Percentiles rank a stretch among this genome's conserved stretches.
Evolutionary conservation across 2,113 vertebrate species (phyloP).

Genomic region (Oenanthe oenanthe): DNA sequence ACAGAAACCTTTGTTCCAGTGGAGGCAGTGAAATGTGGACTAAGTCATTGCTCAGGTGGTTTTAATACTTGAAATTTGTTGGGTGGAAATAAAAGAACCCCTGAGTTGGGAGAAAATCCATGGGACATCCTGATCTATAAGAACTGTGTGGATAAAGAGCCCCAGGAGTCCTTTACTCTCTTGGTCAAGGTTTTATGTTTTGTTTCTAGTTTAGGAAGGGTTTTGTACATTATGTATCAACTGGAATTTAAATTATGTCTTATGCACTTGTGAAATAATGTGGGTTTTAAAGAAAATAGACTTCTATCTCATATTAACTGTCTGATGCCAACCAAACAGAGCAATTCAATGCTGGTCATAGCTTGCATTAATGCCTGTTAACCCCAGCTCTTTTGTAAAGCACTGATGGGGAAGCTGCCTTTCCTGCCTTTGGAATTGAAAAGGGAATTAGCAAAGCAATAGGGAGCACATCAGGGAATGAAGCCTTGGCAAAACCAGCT

Average conservation of each 20-base stretch:
- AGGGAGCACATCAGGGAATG: not conserved
- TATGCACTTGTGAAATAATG: not conserved
- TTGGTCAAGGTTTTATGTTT: not conserved
- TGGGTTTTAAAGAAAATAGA: not conserved
- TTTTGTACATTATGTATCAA: not conserved
- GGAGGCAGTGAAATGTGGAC: not conserved
- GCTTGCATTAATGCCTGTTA: not conserved
- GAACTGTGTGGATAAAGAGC: not conserved
- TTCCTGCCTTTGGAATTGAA: not conserved
- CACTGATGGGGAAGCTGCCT: not conserved
- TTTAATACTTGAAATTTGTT: not conserved
- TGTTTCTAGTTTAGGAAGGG: not conserved
- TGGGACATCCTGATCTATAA: not conserved
- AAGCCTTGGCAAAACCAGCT: not conserved
- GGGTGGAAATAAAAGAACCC: not conserved
- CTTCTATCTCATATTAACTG: not conserved
- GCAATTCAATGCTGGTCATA: not conserved
- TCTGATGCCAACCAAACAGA: not conserved
- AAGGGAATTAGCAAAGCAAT: not conserved
- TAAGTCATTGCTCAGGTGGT: not conserved
- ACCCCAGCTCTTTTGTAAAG: not conserved
- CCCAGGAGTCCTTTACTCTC: not conserved
- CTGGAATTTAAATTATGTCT: not conserved
- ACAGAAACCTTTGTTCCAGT: not conserved
- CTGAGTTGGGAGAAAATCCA: not conserved